A percentile compares a stretch with the other conserved stretches of the same genome.
Conservation (phyloP, 53 echinoderm and acorn worm genomes). For the Apostichopus leukothele region DNA sequence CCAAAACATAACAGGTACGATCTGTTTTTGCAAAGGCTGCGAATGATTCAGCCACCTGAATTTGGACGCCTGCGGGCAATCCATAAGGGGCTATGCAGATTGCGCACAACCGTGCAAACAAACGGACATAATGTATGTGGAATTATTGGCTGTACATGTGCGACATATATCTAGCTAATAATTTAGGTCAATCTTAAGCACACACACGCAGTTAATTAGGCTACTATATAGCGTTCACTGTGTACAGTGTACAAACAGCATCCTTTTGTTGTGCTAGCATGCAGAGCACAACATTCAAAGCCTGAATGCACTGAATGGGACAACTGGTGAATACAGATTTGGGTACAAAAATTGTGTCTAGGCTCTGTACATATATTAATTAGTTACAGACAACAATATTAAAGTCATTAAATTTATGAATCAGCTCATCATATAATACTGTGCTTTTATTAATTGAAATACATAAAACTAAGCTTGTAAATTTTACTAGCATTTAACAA, state of each 20-base stretch:
- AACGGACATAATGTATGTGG: slow-evolving; percentile 35
- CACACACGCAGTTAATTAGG: slow-evolving; percentile 42
- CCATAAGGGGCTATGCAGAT: slow-evolving; percentile 27
- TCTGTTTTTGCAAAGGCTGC: slow-evolving; percentile 24
- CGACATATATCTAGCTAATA: slow-evolving; percentile 27
- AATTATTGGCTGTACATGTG: slow-evolving; percentile 35
- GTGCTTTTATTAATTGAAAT: no score
- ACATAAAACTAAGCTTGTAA: no score
- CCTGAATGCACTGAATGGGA: no score
- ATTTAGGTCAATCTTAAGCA: slow-evolving; percentile 45
- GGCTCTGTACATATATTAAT: no score
- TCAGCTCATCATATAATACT: no score
- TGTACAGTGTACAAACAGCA: slow-evolving; percentile 6
- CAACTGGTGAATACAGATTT: no score
- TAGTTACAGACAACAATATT: no score
- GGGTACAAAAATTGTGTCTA: no score
- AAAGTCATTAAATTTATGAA: no score
- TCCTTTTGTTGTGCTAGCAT: not conserved
- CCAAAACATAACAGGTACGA: slow-evolving; percentile 46
- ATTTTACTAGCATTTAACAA: no score
- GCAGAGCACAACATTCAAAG: not conserved
- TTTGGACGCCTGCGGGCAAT: slow-evolving; percentile 24
- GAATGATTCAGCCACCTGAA: slow-evolving; percentile 45
- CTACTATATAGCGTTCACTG: slow-evolving; percentile 3
- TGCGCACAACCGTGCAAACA: slow-evolving; percentile 24